Evolutionary conservation across 2,888 invertebrate species (phyloP), one percentile per base, ranked within the genome.

Genomic region (Pherbina coryleti): DNA sequence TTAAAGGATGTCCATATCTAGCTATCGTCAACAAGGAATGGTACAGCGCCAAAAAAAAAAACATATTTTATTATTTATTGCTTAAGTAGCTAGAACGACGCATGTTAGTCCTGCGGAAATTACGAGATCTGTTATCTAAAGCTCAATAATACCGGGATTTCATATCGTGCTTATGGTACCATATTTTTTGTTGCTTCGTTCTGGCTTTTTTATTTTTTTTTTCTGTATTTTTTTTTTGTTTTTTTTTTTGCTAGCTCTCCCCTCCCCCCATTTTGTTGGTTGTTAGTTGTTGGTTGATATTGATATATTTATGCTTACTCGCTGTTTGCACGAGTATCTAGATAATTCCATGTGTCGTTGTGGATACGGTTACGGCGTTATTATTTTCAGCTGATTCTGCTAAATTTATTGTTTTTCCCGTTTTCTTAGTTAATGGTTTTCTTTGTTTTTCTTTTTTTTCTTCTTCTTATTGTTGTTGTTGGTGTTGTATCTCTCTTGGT

Each of bases 321-420:
- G 44, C 44, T 44, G 44, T 44, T 44, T 44, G 44, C 60, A 60
- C 25, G 25, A 25, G 60, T 60, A 60, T 60, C 25, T 60, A 28
- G 25, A 22, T 67, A 22, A 22, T 67, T 67, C 49, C 44, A 11
- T 17, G 19, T 49, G 19, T 49, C 49, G 44, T 34, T 70, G 14
- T 70, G 70, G 28, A n/a, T 28, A 28, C 17, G 28, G 25, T 51
- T 70, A 37, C 14, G 28, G 28, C 69, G 19, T 69, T 69, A 31
- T 44, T 17, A 25, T 51, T 19, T 70, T 31, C 70, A 25, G 70
- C 70, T 70, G 70, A 70, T 70, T 70, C 70, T 28, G 53, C 28
- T 51, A 51, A 70, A 51, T 17, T 25, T 19, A 53, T 53, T 51
- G 70, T 49, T 67, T 60, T 70, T 70, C 53, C n/a, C 53, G 70